These are phyloP conservation scores for Tenthredo notha DNA, from an alignment of 2,888 invertebrate species.

Conservation along the genomic window DNA sequence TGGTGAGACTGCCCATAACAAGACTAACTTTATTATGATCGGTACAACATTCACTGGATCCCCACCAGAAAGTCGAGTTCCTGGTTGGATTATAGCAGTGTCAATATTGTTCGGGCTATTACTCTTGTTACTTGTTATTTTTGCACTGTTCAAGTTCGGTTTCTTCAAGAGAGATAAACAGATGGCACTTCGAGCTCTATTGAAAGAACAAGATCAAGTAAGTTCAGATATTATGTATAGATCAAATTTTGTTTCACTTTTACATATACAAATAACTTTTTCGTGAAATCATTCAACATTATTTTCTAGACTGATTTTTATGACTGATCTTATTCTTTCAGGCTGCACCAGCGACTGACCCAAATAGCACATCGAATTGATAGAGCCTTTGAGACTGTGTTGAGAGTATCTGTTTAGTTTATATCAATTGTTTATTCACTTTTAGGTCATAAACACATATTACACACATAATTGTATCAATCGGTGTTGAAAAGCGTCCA, in stretches of 20 bases:
- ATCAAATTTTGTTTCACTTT: neutral
- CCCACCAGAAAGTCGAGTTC: constrained; percentile 64
- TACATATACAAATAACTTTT: neutral
- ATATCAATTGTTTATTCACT: neutral
- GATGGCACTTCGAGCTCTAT: constrained; percentile 66
- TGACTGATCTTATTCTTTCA: constrained; percentile 47
- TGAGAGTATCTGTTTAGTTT: neutral
- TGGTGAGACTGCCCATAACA: constrained; percentile 66
- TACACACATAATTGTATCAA: neutral
- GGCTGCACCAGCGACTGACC: constrained; percentile 53
- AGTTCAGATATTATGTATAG: constrained; percentile 49
- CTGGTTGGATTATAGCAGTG: constrained; percentile 69
- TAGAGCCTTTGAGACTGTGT: neutral
- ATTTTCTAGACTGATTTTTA: neutral
- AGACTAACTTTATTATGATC: constrained; percentile 68
- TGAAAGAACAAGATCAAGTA: constrained; percentile 70
- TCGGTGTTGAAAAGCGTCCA: neutral
- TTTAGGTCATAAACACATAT: neutral
- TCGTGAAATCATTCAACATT: neutral
- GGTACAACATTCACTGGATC: constrained; percentile 75
- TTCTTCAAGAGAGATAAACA: constrained; percentile 72
- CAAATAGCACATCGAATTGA: constrained; percentile 62
- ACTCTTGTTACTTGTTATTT: constrained; percentile 65
- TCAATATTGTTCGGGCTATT: constrained; percentile 71
- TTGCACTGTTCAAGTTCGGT: constrained; percentile 69